Conservation (phyloP, 2,888 invertebrate genomes). For the Noctua janthina region DNA sequence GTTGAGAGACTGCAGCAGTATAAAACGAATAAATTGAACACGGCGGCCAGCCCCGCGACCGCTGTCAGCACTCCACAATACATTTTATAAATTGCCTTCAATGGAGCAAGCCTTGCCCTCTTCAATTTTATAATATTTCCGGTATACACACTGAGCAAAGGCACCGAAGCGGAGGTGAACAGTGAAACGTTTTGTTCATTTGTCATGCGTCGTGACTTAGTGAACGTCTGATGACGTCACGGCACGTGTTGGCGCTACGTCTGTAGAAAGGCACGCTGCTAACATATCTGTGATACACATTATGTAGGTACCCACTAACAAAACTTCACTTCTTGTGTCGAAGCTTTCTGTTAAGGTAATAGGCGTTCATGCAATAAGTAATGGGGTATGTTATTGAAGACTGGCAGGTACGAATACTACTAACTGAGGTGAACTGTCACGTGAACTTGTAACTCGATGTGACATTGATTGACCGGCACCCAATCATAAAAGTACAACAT, state of each 20-base stretch:
- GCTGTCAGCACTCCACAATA: slow-evolving; percentile 67
- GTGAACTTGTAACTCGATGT: background rate
- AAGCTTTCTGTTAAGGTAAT: background rate
- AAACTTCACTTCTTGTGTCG: background rate
- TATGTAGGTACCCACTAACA: background rate
- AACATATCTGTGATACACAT: background rate
- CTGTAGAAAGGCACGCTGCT: background rate
- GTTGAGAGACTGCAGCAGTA: slow-evolving; percentile 6
- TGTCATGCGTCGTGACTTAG: slow-evolving; percentile 11
- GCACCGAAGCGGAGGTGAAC: slow-evolving; percentile 13
- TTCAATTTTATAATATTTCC: slow-evolving; percentile 62
- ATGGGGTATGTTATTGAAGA: background rate
- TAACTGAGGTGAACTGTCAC: background rate
- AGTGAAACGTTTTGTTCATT: slow-evolving; percentile 21
- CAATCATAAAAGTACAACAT: background rate
- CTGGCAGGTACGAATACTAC: background rate
- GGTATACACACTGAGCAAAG: slow-evolving; percentile 37
- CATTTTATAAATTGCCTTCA: slow-evolving; percentile 70
- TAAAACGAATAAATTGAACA: slow-evolving; percentile 9
- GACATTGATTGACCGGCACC: background rate
- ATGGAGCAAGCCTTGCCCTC: slow-evolving; percentile 51
- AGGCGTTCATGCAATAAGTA: background rate
- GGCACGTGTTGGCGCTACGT: too few relatives aligned
- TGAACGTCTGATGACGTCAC: slow-evolving; percentile 1
- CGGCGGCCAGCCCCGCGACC: slow-evolving; percentile 38